Percentiles rank a stretch among this genome's conserved stretches.
These are phyloP conservation scores for Drosophila sulfurigaster DNA, from an alignment of 1,140 invertebrate species.

Conservation along the genomic window DNA sequence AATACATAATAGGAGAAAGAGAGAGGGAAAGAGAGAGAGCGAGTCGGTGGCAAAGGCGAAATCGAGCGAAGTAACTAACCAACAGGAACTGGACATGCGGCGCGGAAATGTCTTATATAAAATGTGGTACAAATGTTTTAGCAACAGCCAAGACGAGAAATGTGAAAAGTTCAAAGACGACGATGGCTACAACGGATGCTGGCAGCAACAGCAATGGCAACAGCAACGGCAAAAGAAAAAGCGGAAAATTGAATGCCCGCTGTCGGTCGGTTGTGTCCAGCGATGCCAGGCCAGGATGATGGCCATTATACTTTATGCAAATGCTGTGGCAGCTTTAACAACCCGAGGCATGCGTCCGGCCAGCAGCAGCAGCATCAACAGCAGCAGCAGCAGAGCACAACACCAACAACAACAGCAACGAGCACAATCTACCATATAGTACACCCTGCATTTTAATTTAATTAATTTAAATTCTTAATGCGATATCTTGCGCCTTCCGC, in stretches of 20 bases:
- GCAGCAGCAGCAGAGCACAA: neutral
- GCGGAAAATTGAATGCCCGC: constrained; percentile 78
- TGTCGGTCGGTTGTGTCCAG: constrained; percentile 54
- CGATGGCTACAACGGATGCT: constrained; percentile 25
- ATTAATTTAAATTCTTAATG: constrained; percentile 83
- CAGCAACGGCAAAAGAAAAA: constrained; percentile 52
- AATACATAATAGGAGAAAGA: constrained; percentile 11
- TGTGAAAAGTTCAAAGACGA: constrained; percentile 78
- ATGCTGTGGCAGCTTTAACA: constrained; percentile 81
- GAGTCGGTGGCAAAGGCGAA: neutral
- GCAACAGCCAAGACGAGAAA: constrained; percentile 71
- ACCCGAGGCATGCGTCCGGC: constrained; percentile 48
- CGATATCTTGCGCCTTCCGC: constrained; percentile 63
- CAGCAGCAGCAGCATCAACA: constrained; percentile 8
- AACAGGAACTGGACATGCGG: constrained; percentile 78
- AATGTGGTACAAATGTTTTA: constrained; percentile 74
- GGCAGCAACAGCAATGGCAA: neutral
- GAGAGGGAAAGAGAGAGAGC: constrained; percentile 13
- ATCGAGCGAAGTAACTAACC: constrained; percentile 40
- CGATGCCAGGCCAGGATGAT: constrained; percentile 58
- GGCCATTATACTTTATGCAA: constrained; percentile 82
- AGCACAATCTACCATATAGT: constrained; percentile 31
- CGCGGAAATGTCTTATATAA: constrained; percentile 76
- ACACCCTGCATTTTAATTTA: constrained; percentile 79
- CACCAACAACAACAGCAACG: constrained; percentile 31